A percentile compares a stretch with the other conserved stretches of the same genome.
phyloP scores from a whole-genome alignment of 2,888 invertebrate species.

The Glaucopsyche alexis region DNA sequence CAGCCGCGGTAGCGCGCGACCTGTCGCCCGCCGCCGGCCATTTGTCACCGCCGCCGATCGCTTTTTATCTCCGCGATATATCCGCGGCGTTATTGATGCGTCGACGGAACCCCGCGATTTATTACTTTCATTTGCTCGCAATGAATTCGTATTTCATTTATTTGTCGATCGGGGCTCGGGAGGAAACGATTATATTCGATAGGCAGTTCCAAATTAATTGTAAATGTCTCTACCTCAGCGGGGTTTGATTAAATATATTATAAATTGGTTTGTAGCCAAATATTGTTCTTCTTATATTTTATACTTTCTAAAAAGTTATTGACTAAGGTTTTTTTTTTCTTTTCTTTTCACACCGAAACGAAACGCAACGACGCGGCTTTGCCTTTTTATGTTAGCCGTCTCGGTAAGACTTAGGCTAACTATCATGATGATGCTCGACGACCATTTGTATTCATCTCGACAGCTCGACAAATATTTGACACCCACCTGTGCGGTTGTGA shows the following conservation, averaged over 20 bases:
- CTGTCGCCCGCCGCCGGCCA: background rate
- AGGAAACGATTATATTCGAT: background rate
- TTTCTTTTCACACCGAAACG: no score
- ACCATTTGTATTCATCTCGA: background rate
- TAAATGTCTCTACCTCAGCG: background rate
- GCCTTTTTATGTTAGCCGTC: no score
- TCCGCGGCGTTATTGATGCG: background rate
- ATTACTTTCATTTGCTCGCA: conserved; percentile 20
- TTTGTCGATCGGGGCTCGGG: conserved; percentile 14
- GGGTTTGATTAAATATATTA: background rate
- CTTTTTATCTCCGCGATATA: background rate
- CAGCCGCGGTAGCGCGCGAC: background rate
- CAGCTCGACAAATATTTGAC: background rate
- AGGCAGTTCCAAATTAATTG: background rate
- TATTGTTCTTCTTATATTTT: background rate
- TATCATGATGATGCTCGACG: background rate
- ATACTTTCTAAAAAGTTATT: background rate
- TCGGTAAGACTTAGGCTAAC: no score
- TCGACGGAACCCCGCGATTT: conserved; percentile 20
- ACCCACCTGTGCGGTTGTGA: background rate
- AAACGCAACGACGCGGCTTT: no score
- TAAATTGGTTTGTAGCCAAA: background rate
- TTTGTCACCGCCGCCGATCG: background rate
- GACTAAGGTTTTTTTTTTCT: no score
- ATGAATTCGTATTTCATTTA: conserved; percentile 24